These are phyloP conservation scores for Ophion ventricosus DNA, from an alignment of 2,888 invertebrate species.

Conservation along the genomic window DNA sequence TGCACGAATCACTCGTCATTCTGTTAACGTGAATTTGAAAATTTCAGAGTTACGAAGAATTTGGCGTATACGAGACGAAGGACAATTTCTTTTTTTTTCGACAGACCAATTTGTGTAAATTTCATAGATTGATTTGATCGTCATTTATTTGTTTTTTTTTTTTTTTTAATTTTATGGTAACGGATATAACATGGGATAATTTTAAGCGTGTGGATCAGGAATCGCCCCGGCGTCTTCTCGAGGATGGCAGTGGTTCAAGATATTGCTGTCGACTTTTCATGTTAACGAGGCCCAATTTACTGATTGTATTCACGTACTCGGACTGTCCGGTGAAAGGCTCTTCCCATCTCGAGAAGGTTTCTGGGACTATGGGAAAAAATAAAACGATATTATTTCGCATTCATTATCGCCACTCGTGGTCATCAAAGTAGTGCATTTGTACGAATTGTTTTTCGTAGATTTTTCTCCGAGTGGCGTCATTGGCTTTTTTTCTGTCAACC, in stretches of 20 bases:
- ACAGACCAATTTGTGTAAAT: neutral
- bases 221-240: constrained; percentile 60
- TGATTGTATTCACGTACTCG: constrained; percentile 87
- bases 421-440: neutral
- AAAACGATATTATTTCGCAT: neutral
- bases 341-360: constrained; percentile 85
- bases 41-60: neutral
- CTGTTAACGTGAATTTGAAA: neutral
- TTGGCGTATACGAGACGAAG: neutral
- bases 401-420: neutral
- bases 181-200: neutral
- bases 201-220: constrained; percentile 21
- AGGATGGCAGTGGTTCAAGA: constrained; percentile 81
- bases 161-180: constrained; percentile 14
- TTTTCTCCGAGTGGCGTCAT: neutral
- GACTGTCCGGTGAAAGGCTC: constrained; percentile 85
- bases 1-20: constrained; percentile 56
- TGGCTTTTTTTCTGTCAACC: neutral
- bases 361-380: constrained; percentile 82
- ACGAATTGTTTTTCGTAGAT: neutral
- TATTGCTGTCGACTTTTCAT: constrained; percentile 87
- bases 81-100: neutral
- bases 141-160: neutral
- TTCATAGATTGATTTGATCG: neutral
- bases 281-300: constrained; percentile 86